These are phyloP conservation scores for Ectemnius cavifrons DNA, from an alignment of 2,888 invertebrate genomes.

Conservation along the genomic window DNA sequence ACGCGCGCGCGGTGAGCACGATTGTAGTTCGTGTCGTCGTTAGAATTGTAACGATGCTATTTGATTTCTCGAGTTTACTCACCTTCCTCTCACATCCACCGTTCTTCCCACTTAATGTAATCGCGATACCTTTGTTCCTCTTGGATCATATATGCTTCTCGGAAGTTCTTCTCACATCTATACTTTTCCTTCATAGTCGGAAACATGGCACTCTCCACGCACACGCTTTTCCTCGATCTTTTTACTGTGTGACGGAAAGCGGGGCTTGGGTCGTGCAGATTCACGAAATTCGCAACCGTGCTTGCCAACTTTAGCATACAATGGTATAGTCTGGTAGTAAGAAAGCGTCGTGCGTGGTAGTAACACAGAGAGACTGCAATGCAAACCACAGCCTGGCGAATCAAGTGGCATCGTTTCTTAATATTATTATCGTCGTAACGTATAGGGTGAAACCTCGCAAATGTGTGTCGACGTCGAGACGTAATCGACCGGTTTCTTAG, in stretches of 20 bases:
- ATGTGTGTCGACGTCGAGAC: conserved; percentile 68
- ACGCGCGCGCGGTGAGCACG: not conserved
- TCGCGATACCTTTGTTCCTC: conserved; percentile 4
- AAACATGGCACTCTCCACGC: not conserved
- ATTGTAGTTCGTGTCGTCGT: conserved; percentile 23
- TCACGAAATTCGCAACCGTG: not conserved
- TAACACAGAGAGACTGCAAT: conserved; percentile 24
- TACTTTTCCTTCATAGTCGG: not conserved
- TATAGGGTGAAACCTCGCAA: conserved; percentile 63
- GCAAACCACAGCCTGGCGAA: conserved; percentile 33
- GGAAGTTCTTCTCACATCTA: not conserved
- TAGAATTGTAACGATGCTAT: conserved; percentile 60
- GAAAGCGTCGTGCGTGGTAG: not conserved
- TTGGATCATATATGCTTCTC: not conserved
- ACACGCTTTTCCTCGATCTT: not conserved
- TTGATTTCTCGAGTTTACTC: conserved; percentile 43
- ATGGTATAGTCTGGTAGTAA: not conserved
- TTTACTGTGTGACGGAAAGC: not conserved
- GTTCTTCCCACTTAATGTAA: not conserved
- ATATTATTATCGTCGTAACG: conserved; percentile 66
- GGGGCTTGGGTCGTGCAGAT: not conserved
- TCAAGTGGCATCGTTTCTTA: conserved; percentile 62
- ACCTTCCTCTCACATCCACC: not conserved
- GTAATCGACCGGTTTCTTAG: conserved; percentile 67
- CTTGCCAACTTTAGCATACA: not conserved